phyloP scores from a whole-genome alignment of 2,797 vertebrate genomes.

The Halcyon chelicuti region DNA sequence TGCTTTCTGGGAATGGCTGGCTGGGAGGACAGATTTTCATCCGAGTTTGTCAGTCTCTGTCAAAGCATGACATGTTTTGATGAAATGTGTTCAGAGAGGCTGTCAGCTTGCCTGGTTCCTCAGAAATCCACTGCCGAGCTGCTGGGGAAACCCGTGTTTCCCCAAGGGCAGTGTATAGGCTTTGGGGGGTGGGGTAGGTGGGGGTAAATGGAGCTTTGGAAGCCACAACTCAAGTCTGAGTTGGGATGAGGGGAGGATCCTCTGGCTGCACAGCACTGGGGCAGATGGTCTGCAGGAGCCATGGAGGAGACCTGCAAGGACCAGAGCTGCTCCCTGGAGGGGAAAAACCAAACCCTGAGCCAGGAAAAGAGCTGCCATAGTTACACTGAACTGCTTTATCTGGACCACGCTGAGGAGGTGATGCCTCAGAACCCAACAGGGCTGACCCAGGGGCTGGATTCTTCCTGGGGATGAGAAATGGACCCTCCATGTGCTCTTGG shows the following conservation, averaged over 20 bases:
- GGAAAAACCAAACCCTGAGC: neutral
- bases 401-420: fast-evolving
- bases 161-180: fast-evolving
- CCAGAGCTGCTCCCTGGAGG: neutral
- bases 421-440: neutral
- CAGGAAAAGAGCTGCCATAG: neutral
- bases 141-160: neutral
- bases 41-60: conserved; percentile 47
- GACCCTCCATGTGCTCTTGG: neutral
- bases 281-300: neutral
- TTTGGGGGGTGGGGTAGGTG: too few species aligned
- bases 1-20: conserved; percentile 41
- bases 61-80: conserved; percentile 51
- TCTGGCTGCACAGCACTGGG: fast-evolving
- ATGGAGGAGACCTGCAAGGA: fast-evolving
- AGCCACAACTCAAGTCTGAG: fast-evolving
- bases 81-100: neutral
- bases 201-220: neutral
- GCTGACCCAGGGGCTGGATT: neutral
- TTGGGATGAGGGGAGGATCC: neutral
- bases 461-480: neutral
- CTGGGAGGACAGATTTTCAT: conserved; percentile 56
- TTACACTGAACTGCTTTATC: neutral
- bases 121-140: neutral
- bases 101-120: conserved; percentile 32